Conservation (phyloP, 2,888 invertebrate species). For the Caenorhabditis auriculariae region DNA sequence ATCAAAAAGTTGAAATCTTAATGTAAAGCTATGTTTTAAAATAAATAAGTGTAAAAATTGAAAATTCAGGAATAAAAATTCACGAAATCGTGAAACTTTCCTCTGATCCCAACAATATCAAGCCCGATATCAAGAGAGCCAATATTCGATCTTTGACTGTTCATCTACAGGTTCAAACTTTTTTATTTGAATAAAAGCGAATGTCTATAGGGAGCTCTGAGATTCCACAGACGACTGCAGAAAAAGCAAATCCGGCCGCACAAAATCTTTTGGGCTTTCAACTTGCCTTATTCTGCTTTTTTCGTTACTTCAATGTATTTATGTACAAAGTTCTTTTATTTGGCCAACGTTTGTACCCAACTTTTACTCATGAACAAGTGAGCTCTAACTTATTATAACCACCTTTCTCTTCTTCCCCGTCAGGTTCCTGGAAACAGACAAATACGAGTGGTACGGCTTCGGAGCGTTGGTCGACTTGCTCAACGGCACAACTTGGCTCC, state of each 20-base stretch:
- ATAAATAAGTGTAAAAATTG: no score
- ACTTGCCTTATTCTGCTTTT: constrained; percentile 62
- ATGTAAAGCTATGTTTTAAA: neutral
- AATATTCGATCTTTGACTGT: constrained; percentile 59
- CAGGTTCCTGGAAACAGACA: constrained; percentile 57
- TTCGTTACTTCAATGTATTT: constrained; percentile 61
- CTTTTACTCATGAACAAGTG: constrained; percentile 59
- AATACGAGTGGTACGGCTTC: constrained; percentile 57
- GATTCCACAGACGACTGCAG: constrained; percentile 62
- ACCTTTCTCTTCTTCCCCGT: no score
- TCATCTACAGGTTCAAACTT: constrained; percentile 49
- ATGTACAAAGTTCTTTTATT: constrained; percentile 60
- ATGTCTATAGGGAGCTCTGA: constrained; percentile 55
- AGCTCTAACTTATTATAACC: neutral
- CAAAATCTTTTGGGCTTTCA: constrained; percentile 53
- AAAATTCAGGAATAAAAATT: constrained; percentile 54
- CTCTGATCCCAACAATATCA: constrained; percentile 63
- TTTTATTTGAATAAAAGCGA: neutral
- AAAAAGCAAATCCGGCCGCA: constrained; percentile 59
- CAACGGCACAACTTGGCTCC: constrained; percentile 60
- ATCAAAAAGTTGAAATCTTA: no score
- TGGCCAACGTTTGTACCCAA: constrained; percentile 59
- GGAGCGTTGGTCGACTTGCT: constrained; percentile 58
- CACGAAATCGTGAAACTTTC: constrained; percentile 60
- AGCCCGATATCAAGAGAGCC: constrained; percentile 59